Evolutionary conservation across 2,888 invertebrate genomes (phyloP).

Genomic region (Pachydiplax longipennis): DNA sequence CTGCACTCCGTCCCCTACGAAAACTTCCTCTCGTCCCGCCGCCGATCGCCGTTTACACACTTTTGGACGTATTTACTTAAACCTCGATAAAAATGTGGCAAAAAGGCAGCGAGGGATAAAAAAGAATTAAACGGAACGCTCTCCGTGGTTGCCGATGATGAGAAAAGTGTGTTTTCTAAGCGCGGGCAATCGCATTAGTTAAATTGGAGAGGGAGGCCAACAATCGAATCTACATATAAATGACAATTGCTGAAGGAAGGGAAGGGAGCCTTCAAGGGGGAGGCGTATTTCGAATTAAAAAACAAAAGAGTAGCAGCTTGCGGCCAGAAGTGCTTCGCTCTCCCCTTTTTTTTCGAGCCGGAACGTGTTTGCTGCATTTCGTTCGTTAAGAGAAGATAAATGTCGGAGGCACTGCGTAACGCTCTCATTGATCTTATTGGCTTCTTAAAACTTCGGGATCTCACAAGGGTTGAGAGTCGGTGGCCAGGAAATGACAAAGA

Average conservation of each 20-base stretch:
- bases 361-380: not conserved
- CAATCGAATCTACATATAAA: constrained; percentile 42
- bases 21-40: not conserved
- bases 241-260: not conserved
- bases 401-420: not conserved
- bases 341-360: not conserved
- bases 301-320: not conserved
- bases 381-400: not conserved
- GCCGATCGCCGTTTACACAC: not conserved
- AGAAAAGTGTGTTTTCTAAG: constrained; percentile 42
- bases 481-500: not conserved
- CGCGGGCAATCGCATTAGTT: constrained; percentile 39
- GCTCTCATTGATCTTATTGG: not conserved
- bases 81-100: not conserved
- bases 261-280: not conserved
- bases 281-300: not conserved
- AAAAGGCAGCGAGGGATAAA: constrained; percentile 1
- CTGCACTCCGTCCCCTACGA: not conserved
- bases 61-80: not conserved
- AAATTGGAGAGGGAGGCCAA: constrained; percentile 12
- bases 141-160: constrained; percentile 13
- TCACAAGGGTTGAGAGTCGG: no score
- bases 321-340: not conserved
- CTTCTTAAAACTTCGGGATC: not conserved
- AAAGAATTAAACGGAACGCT: constrained; percentile 26